These are phyloP conservation scores for Cantharis nigra DNA, from an alignment of 2,888 invertebrate species.

Conservation along the genomic window DNA sequence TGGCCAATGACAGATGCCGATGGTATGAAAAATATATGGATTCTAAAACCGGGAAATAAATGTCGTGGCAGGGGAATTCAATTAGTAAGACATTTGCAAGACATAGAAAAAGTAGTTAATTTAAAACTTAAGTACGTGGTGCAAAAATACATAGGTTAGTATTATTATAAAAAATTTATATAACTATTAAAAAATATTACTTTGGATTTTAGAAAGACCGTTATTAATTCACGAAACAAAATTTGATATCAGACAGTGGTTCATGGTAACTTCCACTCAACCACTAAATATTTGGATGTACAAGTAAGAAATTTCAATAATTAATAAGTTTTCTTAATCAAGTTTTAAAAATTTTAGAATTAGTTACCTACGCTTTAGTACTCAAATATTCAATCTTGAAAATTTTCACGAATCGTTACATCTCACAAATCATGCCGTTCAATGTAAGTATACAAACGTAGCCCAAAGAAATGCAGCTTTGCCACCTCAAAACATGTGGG, in stretches of 20 bases:
- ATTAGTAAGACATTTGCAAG: conserved; percentile 82
- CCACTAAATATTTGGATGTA: conserved; percentile 93
- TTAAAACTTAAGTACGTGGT: conserved; percentile 84
- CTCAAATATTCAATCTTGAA: conserved; percentile 82
- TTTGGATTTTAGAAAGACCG: conserved; percentile 72
- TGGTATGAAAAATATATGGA: conserved; percentile 90
- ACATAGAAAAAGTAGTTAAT: conserved; percentile 74
- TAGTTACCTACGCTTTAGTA: conserved; percentile 90
- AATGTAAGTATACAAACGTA: conserved; percentile 79
- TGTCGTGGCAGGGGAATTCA: conserved; percentile 90
- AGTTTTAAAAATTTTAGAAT: conserved; percentile 62
- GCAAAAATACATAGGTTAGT: conserved; percentile 89
- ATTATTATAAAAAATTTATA: background rate
- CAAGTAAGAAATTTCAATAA: conserved; percentile 61
- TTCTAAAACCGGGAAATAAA: conserved; percentile 89
- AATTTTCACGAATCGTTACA: conserved; percentile 93
- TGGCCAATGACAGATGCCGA: conserved; percentile 87
- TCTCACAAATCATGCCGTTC: conserved; percentile 91
- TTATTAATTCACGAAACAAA: conserved; percentile 88
- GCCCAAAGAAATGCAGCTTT: conserved; percentile 73
- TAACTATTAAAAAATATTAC: background rate
- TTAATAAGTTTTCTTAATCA: background rate
- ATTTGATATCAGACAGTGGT: conserved; percentile 96
- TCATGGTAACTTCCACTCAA: conserved; percentile 87
- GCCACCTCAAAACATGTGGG: conserved; percentile 96